Evolutionary conservation across 2,888 invertebrate species (phyloP).

Genomic region (Physocephala rufipes): DNA sequence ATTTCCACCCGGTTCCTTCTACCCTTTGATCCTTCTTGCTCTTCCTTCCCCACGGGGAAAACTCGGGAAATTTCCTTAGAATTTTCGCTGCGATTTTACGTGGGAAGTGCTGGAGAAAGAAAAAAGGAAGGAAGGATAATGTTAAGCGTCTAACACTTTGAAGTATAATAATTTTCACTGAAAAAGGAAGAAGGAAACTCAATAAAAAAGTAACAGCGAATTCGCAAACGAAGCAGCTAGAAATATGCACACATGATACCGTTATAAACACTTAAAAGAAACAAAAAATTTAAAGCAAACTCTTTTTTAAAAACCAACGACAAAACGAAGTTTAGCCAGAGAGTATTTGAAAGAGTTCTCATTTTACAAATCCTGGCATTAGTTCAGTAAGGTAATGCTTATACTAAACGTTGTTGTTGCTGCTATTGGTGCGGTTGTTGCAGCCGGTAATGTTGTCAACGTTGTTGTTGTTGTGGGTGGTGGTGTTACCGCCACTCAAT

Average conservation of each 20-base stretch:
- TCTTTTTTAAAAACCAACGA: background rate
- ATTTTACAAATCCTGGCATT: constrained; percentile 44
- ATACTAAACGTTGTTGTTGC: constrained; percentile 41
- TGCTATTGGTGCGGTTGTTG: constrained; percentile 24
- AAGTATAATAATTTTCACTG: constrained; percentile 22
- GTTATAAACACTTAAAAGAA: background rate
- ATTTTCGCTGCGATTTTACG: too few species aligned
- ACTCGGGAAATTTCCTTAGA: too few species aligned
- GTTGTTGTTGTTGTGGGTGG: too few species aligned
- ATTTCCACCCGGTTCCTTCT: too few species aligned
- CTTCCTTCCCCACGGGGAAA: too few species aligned
- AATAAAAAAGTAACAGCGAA: constrained; percentile 20
- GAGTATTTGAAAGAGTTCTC: constrained; percentile 43
- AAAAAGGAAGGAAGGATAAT: background rate
- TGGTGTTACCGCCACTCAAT: too few species aligned
- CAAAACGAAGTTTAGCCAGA: background rate
- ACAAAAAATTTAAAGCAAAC: background rate
- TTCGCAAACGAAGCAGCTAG: background rate
- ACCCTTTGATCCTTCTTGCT: too few species aligned
- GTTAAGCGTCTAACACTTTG: constrained; percentile 32
- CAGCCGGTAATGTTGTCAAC: too few species aligned
- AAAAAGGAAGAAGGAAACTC: background rate
- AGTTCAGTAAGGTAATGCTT: constrained; percentile 33
- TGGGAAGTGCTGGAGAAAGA: background rate
- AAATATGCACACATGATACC: background rate